Evolutionary conservation across 2,797 vertebrate species (phyloP), one percentile per base, ranked within the genome.

Genomic region (Cyprinella venusta): DNA sequence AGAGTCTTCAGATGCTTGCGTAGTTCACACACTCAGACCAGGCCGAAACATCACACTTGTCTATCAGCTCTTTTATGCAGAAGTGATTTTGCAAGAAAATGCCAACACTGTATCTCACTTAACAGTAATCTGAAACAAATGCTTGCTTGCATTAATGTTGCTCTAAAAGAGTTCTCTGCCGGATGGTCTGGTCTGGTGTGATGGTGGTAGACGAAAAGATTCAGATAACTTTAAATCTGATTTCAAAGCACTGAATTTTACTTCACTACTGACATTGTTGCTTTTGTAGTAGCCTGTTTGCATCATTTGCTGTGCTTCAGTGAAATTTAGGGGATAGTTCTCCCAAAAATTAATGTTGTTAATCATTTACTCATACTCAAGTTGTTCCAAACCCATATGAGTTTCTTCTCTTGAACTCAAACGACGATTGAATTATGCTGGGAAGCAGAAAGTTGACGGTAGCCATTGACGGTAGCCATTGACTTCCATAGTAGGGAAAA

Each of bases 1-100:
- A 86, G 83, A 63, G 48, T 40, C 54, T 63, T 71, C 4, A 50
- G 45, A 87, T 90, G 88, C 87, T 89, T 90, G 91, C 90, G 86
- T 91, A 90, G 83, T 85, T 90, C 90, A 86, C 79, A 90, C 91
- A 92, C 85, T 88, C 30, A 74, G 85, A 79, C 50, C 86, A 86
- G 75, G 6, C 40, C 26, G 15, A 16, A 21, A 48, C 21, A 76
- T 76, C 2, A 9, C 36, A 40, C 61, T 45, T 2, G 24, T 21
- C 89, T 86, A 30, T 61, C 87, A 87, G 85, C 88, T 89, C 86
- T 90, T 91, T 82, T 82, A 83, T 81, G 75, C 68, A 82, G 79
- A 88, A 88, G 80, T 92, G 84, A 84, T 85, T 85, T 87, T 65
- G 72, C 71, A 85, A 78, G 52, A 75, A 76, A 42, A 67, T n/a